phyloP scores from a whole-genome alignment of 2,113 vertebrate genomes.

The Balaenoptera acutorostrata region DNA sequence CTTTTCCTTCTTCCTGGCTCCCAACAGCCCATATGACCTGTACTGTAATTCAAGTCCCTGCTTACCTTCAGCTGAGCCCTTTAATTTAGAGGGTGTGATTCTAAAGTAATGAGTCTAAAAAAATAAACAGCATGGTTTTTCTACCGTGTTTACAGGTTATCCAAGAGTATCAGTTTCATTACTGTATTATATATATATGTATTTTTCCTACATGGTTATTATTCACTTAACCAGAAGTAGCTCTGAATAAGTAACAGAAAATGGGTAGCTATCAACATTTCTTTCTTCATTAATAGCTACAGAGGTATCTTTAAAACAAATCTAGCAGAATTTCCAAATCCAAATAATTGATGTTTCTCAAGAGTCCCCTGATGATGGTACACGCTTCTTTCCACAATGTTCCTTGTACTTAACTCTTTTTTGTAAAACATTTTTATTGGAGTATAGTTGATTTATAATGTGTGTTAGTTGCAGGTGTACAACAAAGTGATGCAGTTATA shows the following conservation, averaged over 20 bases:
- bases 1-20: neutral
- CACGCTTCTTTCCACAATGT: neutral
- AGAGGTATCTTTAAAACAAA: neutral
- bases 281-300: neutral
- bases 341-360: neutral
- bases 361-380: neutral
- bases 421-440: too few species aligned
- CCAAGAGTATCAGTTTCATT: neutral
- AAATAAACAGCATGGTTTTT: neutral
- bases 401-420: neutral
- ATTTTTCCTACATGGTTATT: neutral
- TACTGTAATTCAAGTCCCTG: neutral
- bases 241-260: neutral
- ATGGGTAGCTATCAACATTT: neutral
- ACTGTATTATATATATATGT: neutral
- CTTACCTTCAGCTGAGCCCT: neutral
- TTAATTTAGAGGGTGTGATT: neutral
- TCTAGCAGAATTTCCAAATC: neutral
- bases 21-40: neutral
- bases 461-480: too few species aligned
- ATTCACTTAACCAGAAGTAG: neutral
- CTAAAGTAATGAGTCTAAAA: neutral
- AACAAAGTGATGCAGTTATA: too few species aligned
- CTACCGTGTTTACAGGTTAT: neutral
- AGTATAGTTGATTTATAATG: too few species aligned